These are phyloP conservation scores for Eretmochelys imbricata DNA, from an alignment of 2,113 vertebrate genomes.

Conservation along the genomic window DNA sequence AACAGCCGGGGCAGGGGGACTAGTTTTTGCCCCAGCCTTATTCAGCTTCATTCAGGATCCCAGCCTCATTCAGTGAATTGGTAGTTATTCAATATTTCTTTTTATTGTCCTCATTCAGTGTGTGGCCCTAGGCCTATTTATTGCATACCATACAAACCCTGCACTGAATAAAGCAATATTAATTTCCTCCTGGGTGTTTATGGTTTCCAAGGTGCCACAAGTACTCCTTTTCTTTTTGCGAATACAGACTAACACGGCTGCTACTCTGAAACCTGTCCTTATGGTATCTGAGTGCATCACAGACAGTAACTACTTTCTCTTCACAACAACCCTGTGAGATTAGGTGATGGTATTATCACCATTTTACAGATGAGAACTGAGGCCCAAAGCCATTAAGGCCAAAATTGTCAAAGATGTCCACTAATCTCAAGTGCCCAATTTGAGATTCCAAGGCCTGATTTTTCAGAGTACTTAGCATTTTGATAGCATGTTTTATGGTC, in stretches of 20 bases:
- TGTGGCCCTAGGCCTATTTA: not conserved
- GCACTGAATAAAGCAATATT: not conserved
- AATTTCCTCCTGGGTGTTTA: not conserved
- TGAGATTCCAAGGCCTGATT: not conserved
- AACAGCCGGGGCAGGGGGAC: not conserved
- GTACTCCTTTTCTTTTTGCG: too few species aligned
- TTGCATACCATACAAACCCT: not conserved
- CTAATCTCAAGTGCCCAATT: not conserved
- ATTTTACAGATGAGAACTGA: not conserved
- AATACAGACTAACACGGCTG: too few species aligned
- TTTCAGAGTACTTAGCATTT: not conserved
- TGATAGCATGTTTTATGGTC: not conserved
- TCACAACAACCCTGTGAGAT: not conserved
- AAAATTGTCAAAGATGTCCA: not conserved
- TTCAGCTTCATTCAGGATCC: not conserved
- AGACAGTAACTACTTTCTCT: not conserved
- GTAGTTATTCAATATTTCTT: not conserved
- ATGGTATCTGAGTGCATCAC: not conserved
- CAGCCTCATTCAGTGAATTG: conserved; percentile 2
- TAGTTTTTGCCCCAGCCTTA: not conserved
- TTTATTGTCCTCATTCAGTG: not conserved
- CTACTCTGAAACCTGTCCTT: not conserved
- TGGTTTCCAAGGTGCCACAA: not conserved
- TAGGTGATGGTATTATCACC: not conserved
- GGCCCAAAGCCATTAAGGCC: not conserved